These are phyloP conservation scores for Alcis repandata DNA, from an alignment of 2,888 invertebrate genomes.

Conservation along the genomic window DNA sequence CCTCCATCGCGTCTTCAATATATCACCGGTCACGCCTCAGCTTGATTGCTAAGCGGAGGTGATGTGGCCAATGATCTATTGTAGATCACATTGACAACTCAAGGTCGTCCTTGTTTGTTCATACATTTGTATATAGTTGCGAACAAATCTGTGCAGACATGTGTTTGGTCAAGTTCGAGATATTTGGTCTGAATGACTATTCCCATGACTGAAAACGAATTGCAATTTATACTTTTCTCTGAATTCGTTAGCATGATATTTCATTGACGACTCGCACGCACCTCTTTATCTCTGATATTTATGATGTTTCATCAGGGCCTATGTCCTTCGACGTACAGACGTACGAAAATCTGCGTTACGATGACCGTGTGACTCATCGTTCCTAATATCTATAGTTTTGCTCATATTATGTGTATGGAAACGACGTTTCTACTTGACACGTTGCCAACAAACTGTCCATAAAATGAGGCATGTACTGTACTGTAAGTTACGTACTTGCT, in stretches of 20 bases:
- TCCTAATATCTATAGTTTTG: conserved; percentile 29
- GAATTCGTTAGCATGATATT: neutral
- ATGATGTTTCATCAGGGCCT: neutral
- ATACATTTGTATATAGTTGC: neutral
- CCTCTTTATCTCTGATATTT: neutral
- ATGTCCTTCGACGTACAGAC: neutral
- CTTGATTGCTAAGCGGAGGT: conserved; percentile 5
- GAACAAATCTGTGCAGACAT: neutral
- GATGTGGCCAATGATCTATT: conserved; percentile 1
- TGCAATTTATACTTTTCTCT: neutral
- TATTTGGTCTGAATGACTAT: neutral
- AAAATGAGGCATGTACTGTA: conserved; percentile 42
- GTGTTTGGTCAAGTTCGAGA: neutral
- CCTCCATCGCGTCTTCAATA: neutral
- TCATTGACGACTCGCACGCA: neutral
- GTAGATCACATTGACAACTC: conserved; percentile 16
- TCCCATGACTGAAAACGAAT: neutral
- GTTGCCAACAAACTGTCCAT: conserved; percentile 49
- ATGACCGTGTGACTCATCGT: conserved; percentile 33
- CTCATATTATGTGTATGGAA: conserved; percentile 26
- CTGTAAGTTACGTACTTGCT: conserved; percentile 36
- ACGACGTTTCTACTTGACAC: conserved; percentile 43
- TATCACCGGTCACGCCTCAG: neutral
- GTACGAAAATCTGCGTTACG: conserved; percentile 22
- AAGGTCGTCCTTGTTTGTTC: neutral